Evolutionary conservation across 2,113 vertebrate species (phyloP), one percentile per base, ranked within the genome.

Genomic region (Mohoua ochrocephala): DNA sequence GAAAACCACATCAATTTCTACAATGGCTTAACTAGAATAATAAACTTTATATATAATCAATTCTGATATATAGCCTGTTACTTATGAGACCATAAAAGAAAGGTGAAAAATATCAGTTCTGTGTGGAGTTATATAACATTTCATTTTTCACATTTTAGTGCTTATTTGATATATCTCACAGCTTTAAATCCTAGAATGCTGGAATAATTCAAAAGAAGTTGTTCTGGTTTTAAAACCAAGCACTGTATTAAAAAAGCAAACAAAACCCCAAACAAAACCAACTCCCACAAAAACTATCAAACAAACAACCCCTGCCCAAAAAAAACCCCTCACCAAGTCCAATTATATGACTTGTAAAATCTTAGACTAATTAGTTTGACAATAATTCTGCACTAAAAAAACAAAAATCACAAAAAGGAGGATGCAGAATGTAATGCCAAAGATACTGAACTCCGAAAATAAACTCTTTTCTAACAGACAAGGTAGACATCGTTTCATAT

Each of bases 261-360:
- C 4, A 54, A 54, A 23, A 4, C 2, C 1, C 8, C 6, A 23
- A 47, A 75, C 9, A 20, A 50, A 35, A 26, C 1, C 12, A 56
- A 11, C 8, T 8, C 13, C 6, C 19, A 13, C 23, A 65, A 57
- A 65, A 87, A 15, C 30, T 41, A 67, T 26, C 60, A n/a, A 63
- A 49, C 1, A 27, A 65, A 39, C 30, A 59, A 44, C 8, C 6
- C 4, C 35, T 23, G 5, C 22, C 30, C 11, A 19, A 4, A 3
- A 39, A 44, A 35, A 1, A 10, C 15, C 16, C 16, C 30, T 68
- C 35, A 89, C 2, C 5, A 71, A 59, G 26, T 26, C 16, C 50
- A 84, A 81, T n/a, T 2, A 3, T 11, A 49, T 16, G 15, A 47
- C 15, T 77, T 73, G 26, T 26, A 39, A 95, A 65, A 52, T 52